Conservation (phyloP, 2,797 vertebrate species). For the Oophaga sylvatica region DNA sequence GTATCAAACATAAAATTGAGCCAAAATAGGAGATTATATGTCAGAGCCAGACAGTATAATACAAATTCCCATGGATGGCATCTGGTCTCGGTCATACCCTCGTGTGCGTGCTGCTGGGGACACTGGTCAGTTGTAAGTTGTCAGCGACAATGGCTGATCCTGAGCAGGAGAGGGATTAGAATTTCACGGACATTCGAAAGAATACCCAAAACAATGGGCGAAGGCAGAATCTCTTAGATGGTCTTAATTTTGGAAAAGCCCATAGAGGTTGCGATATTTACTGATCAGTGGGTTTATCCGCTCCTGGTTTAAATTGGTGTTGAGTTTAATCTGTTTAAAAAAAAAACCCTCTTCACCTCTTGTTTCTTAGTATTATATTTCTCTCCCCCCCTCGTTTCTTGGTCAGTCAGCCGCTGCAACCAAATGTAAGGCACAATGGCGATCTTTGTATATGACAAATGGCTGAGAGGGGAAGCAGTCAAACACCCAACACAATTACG, state of each 20-base stretch:
- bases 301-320: slow-evolving; percentile 82
- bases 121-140: slow-evolving; percentile 25
- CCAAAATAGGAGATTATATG: not conserved
- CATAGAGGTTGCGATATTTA: slow-evolving; percentile 71
- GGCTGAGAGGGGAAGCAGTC: slow-evolving; percentile 63
- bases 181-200: slow-evolving; percentile 35
- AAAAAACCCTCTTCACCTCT: slow-evolving; percentile 72
- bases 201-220: not conserved
- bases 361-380: slow-evolving; percentile 35
- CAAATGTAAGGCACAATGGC: slow-evolving; percentile 67
- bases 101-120: not conserved
- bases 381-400: slow-evolving; percentile 46
- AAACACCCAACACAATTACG: slow-evolving; percentile 65
- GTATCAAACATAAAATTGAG: not conserved
- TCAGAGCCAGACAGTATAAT: not conserved
- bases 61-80: not conserved
- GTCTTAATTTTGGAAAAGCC: slow-evolving; percentile 32
- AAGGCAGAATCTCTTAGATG: slow-evolving; percentile 5
- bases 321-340: slow-evolving; percentile 86
- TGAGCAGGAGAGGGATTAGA: slow-evolving; percentile 22
- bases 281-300: slow-evolving; percentile 71
- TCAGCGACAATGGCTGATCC: not conserved
- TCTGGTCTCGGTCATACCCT: not conserved
- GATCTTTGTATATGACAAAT: slow-evolving; percentile 69
- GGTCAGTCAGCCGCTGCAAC: slow-evolving; percentile 65